Base-by-base conservation (phyloP, 2,797 vertebrate genomes). In the Tragopan temminckii region DNA sequence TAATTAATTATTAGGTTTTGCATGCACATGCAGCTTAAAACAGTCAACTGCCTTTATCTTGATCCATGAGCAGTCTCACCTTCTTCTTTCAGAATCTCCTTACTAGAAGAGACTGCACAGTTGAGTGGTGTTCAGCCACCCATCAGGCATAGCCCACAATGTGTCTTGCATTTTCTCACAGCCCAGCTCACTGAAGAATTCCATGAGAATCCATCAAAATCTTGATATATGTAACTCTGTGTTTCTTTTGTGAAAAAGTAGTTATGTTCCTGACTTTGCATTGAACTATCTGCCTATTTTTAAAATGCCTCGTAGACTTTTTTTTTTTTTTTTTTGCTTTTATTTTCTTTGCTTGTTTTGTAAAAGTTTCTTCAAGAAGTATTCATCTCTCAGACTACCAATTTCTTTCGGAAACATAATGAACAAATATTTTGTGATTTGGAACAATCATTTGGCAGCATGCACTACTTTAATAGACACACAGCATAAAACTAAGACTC, bases 381-480 rank as follows among this genome's bases (percentile, higher is more conserved):
- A 43, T 1, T 3, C 64, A 6, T 55, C 4, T 63, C 29, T 63
- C 27, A 61, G 36, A 45, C 8, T 59, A 24, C 5, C 31, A n/a
- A 9, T 19, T 90, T 57, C 70, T 71, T 53, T 59, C 66, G 21
- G 27, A 91, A 67, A 12, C 2, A 33, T n/a, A 59, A 50, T 57
- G 62, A 95, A 74, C 46, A 55, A 68, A 85, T 17, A 64, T 40
- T 80, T 86, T 69, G 43, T 80, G 35, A 84, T 67, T 42, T 43
- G 48, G 52, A 85, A 40, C 38, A 80, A 86, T 64, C 53, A 69
- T 64, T 80, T 89, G 45, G 75, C 70, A 95, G 13, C 18, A 63
- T 72, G 33, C 8, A 18, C n/a, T 48, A 55, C 71, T 96, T 93
- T 83, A 96, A 94, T 57, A 95, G 91, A 94, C 43, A 80, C 35